Base-by-base conservation (phyloP, 2,888 invertebrate species). In the Melieria picta region DNA sequence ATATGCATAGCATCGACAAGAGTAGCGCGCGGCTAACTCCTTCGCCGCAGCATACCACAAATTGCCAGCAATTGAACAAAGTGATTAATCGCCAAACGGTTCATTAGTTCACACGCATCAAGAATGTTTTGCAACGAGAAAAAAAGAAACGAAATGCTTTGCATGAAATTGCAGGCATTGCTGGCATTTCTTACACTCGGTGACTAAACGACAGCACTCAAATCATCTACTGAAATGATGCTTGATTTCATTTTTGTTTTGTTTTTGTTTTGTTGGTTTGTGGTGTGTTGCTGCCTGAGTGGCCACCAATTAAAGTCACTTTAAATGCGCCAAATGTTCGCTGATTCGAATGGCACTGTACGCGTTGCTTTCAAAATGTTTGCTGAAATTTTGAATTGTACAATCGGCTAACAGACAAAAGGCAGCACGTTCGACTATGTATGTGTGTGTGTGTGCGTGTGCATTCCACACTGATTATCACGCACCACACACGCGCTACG, bases 71-170 rank as follows among this genome's bases (percentile, higher is more conserved):
- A 74, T 66, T 48, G 63, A 45, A 42, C 16, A 63, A 64, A 62
- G 52, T 72, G 74, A 74, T 74, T 72, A 72, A 74, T 74, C 45
- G 74, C 57, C 65, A 50, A 69, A 69, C 50, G 69, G 64, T 69
- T 69, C 69, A 69, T 69, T 69, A 64, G 69, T 69, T 69, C 69
- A 69, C 46, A 63, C 45, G 46, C 69, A 63, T 55, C 61, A 62
- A 48, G 42, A 46, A 46, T 69, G 48, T 30, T 30, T 30, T 30
- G 30, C 30, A 30, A 30, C 3, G 30, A 30, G 3, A 30, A 30
- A 30, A 30, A 30, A 30, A 16, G 2, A 30, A 30, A 1, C 30
- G 1, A 30, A 30, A 30, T 30, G 30, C 30, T 30, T 30, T 30
- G 2, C 30, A 30, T 30, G 30, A 30, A 30, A 30, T 30, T 30